A percentile compares a stretch with the other conserved stretches of the same genome.
phyloP scores from a whole-genome alignment of 1,140 invertebrate genomes.

The Chironomus striatipennis region DNA sequence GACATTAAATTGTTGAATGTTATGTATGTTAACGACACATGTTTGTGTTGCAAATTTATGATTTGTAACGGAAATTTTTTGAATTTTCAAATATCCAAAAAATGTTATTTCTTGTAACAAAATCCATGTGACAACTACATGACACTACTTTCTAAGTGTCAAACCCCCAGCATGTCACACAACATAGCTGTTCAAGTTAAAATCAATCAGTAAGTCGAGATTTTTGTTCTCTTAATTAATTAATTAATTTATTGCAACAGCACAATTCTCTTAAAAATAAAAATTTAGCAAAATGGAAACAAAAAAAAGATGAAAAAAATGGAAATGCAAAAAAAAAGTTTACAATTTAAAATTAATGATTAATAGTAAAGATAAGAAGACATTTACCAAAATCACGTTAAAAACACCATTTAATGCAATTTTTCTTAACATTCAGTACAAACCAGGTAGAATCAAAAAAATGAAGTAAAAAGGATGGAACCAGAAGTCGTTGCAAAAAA shows the following conservation, averaged over 20 bases:
- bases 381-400: neutral
- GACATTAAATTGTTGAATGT: no score
- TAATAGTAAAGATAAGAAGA: slow-evolving; percentile 2
- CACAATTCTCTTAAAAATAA: neutral
- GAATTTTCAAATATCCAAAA: no score
- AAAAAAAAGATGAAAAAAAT: neutral
- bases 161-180: no score
- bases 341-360: neutral
- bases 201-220: no score
- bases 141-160: no score
- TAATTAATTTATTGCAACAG: neutral
- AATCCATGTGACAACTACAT: no score
- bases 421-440: slow-evolving; percentile 11
- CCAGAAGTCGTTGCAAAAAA: neutral
- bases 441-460: neutral
- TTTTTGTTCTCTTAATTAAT: neutral
- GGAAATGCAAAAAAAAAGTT: neutral
- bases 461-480: neutral
- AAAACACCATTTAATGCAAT: slow-evolving; percentile 14
- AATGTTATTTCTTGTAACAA: no score
- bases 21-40: no score
- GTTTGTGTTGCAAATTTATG: no score
- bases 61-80: no score
- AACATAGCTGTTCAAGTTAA: no score
- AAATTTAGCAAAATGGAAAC: neutral